These are phyloP conservation scores for Anseranas semipalmata DNA, from an alignment of 2,113 vertebrate genomes.

Conservation along the genomic window DNA sequence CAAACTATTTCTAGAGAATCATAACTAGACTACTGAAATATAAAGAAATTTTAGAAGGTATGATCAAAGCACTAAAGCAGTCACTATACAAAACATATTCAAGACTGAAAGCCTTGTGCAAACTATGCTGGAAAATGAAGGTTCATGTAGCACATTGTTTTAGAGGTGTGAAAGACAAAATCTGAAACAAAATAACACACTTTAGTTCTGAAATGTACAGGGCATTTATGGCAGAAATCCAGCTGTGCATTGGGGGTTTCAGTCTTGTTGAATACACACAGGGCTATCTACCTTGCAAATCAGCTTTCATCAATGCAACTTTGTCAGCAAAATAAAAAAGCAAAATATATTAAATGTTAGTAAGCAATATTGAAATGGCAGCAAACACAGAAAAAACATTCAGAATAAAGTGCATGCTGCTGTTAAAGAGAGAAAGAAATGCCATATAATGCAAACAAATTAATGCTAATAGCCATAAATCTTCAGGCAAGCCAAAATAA, in stretches of 20 bases:
- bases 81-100: slow-evolving; percentile 78
- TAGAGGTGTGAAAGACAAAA: slow-evolving; percentile 39
- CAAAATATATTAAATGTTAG: slow-evolving; percentile 96
- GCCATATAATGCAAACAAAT: slow-evolving; percentile 79
- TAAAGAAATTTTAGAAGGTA: slow-evolving; percentile 61
- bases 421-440: slow-evolving; percentile 78
- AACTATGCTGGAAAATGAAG: slow-evolving; percentile 61
- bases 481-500: slow-evolving; percentile 81
- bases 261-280: slow-evolving; percentile 89
- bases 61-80: slow-evolving; percentile 76
- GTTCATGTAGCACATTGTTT: slow-evolving; percentile 37
- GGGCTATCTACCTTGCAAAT: slow-evolving; percentile 98
- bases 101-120: slow-evolving; percentile 86
- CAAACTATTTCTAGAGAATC: slow-evolving; percentile 73
- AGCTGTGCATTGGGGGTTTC: slow-evolving; percentile 76
- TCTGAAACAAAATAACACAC: slow-evolving; percentile 26
- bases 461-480: slow-evolving; percentile 80
- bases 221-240: slow-evolving; percentile 57
- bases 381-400: slow-evolving; percentile 80
- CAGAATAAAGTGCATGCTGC: slow-evolving; percentile 80
- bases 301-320: slow-evolving; percentile 99
- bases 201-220: slow-evolving; percentile 43
- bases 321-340: slow-evolving; percentile 95
- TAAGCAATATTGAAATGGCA: slow-evolving; percentile 89
- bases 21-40: slow-evolving; percentile 73